A percentile compares a stretch with the other conserved stretches of the same genome.
Conservation (phyloP, 2,888 invertebrate species). For the Gerosis bhagava region DNA sequence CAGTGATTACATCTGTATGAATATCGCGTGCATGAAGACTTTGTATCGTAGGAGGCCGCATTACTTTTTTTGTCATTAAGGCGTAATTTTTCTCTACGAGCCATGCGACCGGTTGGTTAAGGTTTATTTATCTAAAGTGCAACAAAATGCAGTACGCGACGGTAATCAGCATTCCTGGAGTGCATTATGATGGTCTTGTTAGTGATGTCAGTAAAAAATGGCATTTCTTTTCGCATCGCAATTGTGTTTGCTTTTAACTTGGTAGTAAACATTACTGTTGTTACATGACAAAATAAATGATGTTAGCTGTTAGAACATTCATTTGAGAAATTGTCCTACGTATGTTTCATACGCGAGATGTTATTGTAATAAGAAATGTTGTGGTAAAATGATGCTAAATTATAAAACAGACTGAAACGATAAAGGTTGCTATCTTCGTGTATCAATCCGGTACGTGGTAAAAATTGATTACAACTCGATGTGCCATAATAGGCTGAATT, state of each 20-base stretch:
- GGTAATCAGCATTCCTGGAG: conserved; percentile 32
- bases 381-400: conserved; percentile 8
- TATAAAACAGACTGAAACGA: conserved; percentile 22
- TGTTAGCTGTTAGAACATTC: not conserved
- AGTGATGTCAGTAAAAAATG: conserved; percentile 17
- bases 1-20: conserved; percentile 35
- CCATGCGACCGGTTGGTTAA: conserved; percentile 32
- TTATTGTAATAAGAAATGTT: conserved; percentile 9
- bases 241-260: conserved; percentile 10
- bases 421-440: conserved; percentile 37
- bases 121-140: conserved; percentile 31
- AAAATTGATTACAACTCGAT: conserved; percentile 35
- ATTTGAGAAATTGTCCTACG: not conserved
- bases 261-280: conserved; percentile 10
- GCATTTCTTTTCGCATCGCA: conserved; percentile 15
- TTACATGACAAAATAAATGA: conserved; percentile 7
- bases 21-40: conserved; percentile 32
- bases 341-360: not conserved
- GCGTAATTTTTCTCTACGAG: conserved; percentile 39
- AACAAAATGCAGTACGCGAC: conserved; percentile 31
- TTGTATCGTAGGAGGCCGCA: conserved; percentile 23
- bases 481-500: conserved; percentile 41
- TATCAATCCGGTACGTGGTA: conserved; percentile 31
- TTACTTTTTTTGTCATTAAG: conserved; percentile 39
- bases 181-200: conserved; percentile 29